Conservation (phyloP, 2,113 vertebrate species). For the Rhynchopsitta pachyrhyncha region DNA sequence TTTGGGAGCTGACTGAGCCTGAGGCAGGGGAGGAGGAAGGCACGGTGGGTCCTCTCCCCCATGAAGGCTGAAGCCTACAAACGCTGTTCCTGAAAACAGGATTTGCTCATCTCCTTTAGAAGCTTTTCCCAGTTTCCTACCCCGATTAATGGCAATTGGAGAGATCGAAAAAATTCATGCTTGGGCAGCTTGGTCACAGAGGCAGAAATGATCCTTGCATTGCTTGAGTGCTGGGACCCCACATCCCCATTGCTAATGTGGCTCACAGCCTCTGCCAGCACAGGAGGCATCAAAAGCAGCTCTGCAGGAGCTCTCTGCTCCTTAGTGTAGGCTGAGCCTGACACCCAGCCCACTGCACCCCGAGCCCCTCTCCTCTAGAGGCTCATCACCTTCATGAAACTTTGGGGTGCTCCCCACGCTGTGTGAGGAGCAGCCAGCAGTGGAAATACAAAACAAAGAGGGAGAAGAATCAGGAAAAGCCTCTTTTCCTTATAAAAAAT, state of each 20-base stretch:
- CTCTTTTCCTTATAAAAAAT: neutral
- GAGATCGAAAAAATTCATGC: neutral
- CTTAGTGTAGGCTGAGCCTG: neutral
- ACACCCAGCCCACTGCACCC: neutral
- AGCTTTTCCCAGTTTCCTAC: slow-evolving; percentile 25
- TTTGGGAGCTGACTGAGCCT: fast-evolving
- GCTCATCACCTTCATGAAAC: neutral
- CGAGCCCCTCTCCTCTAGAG: neutral
- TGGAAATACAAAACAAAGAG: neutral
- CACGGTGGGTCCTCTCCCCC: neutral
- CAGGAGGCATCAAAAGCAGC: fast-evolving
- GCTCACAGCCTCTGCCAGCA: neutral
- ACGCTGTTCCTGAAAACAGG: neutral
- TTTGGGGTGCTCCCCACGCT: neutral
- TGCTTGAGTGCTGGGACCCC: neutral
- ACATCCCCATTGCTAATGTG: neutral
- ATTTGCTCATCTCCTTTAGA: neutral
- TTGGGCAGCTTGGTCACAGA: neutral
- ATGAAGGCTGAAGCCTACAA: neutral
- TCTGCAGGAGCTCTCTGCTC: neutral
- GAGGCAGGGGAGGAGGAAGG: neutral
- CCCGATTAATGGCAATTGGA: neutral
- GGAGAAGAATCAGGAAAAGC: neutral
- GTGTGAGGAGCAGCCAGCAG: neutral
- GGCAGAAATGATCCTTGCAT: neutral